Conservation (phyloP, 2,888 invertebrate genomes). For the Hanleya hanleyi region DNA sequence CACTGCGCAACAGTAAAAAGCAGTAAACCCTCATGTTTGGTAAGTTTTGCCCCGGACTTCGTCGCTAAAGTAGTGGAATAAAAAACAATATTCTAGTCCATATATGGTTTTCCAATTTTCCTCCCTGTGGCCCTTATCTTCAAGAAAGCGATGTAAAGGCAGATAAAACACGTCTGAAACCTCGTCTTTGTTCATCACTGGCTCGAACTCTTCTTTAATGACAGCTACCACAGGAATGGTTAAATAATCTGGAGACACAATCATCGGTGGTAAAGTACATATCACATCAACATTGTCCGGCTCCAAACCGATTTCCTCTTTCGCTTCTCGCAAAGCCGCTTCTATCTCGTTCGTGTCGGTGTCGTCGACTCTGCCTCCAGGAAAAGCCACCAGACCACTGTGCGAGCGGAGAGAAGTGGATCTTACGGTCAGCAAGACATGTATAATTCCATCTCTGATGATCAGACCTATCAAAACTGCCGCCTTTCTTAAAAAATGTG, state of each 20-base stretch:
- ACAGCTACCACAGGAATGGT: conserved; percentile 65
- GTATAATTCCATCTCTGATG: conserved; percentile 39
- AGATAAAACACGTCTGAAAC: conserved; percentile 61
- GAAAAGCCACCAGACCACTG: conserved; percentile 65
- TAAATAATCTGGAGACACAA: conserved; percentile 50
- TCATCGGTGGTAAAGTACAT: conserved; percentile 46
- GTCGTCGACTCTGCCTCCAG: conserved; percentile 65
- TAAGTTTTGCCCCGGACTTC: conserved; percentile 40
- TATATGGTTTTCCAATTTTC: no score
- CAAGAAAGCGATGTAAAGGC: conserved; percentile 60
- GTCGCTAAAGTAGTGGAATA: conserved; percentile 54
- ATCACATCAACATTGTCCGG: conserved; percentile 55
- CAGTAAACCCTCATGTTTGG: conserved; percentile 61
- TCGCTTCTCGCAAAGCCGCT: conserved; percentile 68
- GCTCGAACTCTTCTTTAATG: conserved; percentile 52
- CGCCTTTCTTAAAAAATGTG: conserved; percentile 30
- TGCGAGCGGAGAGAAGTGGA: conserved; percentile 52
- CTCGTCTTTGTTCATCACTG: conserved; percentile 59
- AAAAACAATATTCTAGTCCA: no score
- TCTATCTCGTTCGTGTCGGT: conserved; percentile 55
- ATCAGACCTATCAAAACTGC: conserved; percentile 63
- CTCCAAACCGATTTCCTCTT: conserved; percentile 69
- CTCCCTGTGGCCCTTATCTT: conserved; percentile 24
- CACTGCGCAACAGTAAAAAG: conserved; percentile 46
- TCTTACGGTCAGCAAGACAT: conserved; percentile 58